Evolutionary conservation across 1,140 invertebrate genomes (phyloP).

Genomic region (Tetragnatha versicolor): DNA sequence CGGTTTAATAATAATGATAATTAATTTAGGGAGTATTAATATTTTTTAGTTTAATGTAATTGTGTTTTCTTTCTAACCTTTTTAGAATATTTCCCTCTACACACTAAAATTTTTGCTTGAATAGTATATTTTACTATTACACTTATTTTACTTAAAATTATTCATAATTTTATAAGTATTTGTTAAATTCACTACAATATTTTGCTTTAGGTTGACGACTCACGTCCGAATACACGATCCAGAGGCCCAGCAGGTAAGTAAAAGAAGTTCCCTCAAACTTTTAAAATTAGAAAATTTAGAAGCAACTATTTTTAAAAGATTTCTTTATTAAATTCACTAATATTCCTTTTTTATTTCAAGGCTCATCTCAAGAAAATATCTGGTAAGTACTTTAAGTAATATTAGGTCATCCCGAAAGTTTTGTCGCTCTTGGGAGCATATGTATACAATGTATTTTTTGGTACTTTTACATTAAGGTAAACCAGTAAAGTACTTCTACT

Average conservation of each 20-base stretch:
- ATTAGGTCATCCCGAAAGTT: too few relatives aligned
- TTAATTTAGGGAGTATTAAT: background rate
- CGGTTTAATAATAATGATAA: background rate
- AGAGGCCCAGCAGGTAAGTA: conserved; percentile 50
- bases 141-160: background rate
- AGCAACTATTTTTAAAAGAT: background rate
- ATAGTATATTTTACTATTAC: background rate
- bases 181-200: background rate
- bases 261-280: background rate
- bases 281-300: background rate
- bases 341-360: conserved; percentile 1
- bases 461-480: too few relatives aligned
- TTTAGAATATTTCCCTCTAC: background rate
- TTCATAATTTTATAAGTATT: background rate
- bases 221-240: conserved; percentile 50
- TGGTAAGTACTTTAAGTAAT: conserved; percentile 39
- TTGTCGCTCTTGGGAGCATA: too few relatives aligned
- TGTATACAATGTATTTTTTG: too few relatives aligned
- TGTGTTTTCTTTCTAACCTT: background rate
- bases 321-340: background rate
- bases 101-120: background rate
- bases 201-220: conserved; percentile 43
- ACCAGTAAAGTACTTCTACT: too few relatives aligned
- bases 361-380: conserved; percentile 51
- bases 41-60: background rate